Percentiles rank a stretch among this genome's conserved stretches.
phyloP scores from a whole-genome alignment of 2,797 vertebrate species.

The Trematomus bernacchii region DNA sequence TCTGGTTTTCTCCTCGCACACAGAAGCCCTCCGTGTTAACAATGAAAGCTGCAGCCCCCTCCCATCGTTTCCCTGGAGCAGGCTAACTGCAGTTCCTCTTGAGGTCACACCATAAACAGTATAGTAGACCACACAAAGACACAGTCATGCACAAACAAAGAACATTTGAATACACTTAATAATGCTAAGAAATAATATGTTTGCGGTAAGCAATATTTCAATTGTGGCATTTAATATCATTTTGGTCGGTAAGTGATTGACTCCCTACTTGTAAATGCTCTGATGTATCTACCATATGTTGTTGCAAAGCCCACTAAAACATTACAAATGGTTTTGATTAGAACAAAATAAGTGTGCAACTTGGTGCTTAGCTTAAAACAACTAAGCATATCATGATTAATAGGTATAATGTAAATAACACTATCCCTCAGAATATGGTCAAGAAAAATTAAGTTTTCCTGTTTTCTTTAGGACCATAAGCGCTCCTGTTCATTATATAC shows the following conservation, averaged over 20 bases:
- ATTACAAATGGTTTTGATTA: no score
- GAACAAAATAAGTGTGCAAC: no score
- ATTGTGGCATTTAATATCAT: no score
- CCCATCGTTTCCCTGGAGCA: slow-evolving; percentile 43
- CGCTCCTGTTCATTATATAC: slow-evolving; percentile 47
- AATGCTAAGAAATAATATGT: slow-evolving; percentile 2
- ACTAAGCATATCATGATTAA: no score
- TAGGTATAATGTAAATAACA: not conserved
- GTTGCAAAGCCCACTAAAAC: no score
- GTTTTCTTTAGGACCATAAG: slow-evolving; percentile 27
- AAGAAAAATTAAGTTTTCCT: slow-evolving; percentile 26
- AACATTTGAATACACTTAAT: not conserved
- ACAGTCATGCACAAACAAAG: slow-evolving; percentile 40
- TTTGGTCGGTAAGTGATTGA: no score
- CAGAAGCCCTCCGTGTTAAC: slow-evolving; percentile 73
- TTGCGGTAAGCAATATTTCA: no score
- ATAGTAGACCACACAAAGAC: slow-evolving; percentile 64
- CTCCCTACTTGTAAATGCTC: no score
- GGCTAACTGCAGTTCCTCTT: slow-evolving; percentile 68
- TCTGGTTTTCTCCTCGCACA: slow-evolving; percentile 70
- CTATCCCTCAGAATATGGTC: not conserved
- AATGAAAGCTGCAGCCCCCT: slow-evolving; percentile 69
- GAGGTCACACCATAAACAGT: slow-evolving; percentile 70
- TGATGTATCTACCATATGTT: no score
- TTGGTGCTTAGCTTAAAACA: no score